Percentiles rank a stretch among this genome's conserved stretches.
phyloP scores from a whole-genome alignment of 1,140 invertebrate species.

The Oryctes rhinoceros region DNA sequence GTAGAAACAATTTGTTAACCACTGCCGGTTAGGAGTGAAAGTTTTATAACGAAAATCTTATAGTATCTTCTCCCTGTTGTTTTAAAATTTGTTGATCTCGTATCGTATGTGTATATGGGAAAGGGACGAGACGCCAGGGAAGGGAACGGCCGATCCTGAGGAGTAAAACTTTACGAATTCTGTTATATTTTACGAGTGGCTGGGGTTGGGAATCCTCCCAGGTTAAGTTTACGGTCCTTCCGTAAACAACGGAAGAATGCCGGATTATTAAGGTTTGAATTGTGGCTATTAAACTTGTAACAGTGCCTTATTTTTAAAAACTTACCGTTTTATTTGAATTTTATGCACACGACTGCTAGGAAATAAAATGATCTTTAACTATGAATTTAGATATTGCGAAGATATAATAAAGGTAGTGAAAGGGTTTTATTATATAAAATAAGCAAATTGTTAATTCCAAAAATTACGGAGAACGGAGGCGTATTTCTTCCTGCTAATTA shows the following conservation, averaged over 20 bases:
- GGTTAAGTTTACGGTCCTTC: slow-evolving; percentile 12
- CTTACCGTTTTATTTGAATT: background rate
- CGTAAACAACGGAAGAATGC: slow-evolving; percentile 4
- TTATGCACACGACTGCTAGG: background rate
- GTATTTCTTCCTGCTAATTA: too few relatives aligned
- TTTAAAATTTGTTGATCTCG: slow-evolving; percentile 35
- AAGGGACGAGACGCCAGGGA: background rate
- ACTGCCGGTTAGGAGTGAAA: slow-evolving; percentile 14
- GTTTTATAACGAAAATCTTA: slow-evolving; percentile 26
- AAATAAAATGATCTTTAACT: background rate
- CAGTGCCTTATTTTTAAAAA: slow-evolving; percentile 6
- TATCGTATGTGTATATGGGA: slow-evolving; percentile 1
- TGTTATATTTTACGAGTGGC: slow-evolving; percentile 31
- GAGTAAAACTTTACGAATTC: slow-evolving; percentile 32
- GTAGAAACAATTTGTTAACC: slow-evolving; percentile 36
- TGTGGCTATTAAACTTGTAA: slow-evolving; percentile 33
- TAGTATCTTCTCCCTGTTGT: slow-evolving; percentile 1
- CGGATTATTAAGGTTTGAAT: slow-evolving; percentile 34
- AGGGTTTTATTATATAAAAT: too few relatives aligned
- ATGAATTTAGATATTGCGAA: background rate
- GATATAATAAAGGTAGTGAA: too few relatives aligned
- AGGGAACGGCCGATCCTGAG: slow-evolving; percentile 11
- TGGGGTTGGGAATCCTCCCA: background rate
- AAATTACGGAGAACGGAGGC: too few relatives aligned
- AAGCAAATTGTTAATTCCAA: too few relatives aligned